phyloP scores from a whole-genome alignment of 2,797 vertebrate species.

The Pantherophis alleghaniensis region DNA sequence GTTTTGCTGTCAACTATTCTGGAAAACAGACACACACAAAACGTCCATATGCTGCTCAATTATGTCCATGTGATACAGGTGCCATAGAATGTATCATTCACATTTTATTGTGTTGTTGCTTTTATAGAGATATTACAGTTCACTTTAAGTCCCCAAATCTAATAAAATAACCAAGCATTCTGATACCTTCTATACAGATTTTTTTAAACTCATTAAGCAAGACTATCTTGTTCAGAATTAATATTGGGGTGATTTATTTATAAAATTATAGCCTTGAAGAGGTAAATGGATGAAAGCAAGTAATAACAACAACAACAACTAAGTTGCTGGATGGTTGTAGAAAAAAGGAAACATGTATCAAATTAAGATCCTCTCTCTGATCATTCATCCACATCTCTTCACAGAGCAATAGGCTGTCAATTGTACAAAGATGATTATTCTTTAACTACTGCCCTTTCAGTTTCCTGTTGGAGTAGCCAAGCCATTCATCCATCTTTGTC shows the following conservation, averaged over 20 bases:
- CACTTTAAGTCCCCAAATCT: background rate
- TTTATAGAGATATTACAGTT: background rate
- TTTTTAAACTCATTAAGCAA: background rate
- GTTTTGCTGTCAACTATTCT: background rate
- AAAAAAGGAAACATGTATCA: background rate
- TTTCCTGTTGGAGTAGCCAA: conserved; percentile 3
- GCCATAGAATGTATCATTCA: background rate
- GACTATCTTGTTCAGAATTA: background rate
- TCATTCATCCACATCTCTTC: background rate
- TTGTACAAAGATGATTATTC: background rate
- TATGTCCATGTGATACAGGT: background rate
- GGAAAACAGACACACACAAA: background rate
- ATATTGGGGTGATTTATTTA: background rate
- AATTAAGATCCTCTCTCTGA: background rate
- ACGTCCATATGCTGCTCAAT: background rate
- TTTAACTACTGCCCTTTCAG: conserved; percentile 21
- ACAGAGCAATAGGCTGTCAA: background rate
- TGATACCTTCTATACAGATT: background rate
- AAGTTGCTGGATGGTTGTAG: background rate
- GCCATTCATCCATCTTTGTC: background rate
- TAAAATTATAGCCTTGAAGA: background rate
- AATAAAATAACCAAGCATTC: background rate
- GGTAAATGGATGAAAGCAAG: background rate
- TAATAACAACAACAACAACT: background rate
- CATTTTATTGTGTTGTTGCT: background rate